phyloP scores from a whole-genome alignment of 2,797 vertebrate genomes.

The Tapera naevia region DNA sequence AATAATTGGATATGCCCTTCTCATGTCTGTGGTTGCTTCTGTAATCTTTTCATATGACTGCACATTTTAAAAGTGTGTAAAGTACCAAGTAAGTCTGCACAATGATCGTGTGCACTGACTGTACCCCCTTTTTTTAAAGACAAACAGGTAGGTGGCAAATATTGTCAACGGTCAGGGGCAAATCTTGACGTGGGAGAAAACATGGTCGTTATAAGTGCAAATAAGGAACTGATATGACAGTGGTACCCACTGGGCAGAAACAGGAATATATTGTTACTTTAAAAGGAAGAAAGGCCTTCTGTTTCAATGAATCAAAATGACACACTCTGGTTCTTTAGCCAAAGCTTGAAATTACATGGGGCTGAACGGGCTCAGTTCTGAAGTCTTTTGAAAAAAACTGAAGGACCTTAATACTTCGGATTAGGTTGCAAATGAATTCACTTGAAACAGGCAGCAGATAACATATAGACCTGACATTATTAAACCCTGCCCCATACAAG shows the following conservation, averaged over 20 bases:
- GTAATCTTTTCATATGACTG: neutral
- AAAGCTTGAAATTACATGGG: neutral
- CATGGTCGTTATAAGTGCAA: neutral
- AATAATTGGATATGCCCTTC: neutral
- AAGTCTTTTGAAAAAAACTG: neutral
- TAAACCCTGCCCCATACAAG: neutral
- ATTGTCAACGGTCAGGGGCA: neutral
- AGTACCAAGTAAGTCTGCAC: neutral
- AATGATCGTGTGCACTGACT: neutral
- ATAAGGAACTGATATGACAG: neutral
- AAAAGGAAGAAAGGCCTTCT: neutral
- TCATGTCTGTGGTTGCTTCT: neutral
- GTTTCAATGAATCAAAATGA: neutral
- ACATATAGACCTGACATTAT: neutral
- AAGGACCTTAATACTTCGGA: neutral
- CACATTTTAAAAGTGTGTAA: neutral
- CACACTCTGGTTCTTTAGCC: neutral
- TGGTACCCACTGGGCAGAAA: neutral
- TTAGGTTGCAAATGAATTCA: neutral
- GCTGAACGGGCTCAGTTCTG: neutral
- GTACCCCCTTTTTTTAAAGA: no score
- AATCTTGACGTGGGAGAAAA: neutral
- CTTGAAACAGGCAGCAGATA: neutral
- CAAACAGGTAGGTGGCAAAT: neutral
- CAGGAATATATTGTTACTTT: neutral